Percentiles rank a stretch among this genome's conserved stretches.
These are phyloP conservation scores for Agelas oroides DNA, from an alignment of 37 sponge, comb jelly and placozoan genomes.

Conservation along the genomic window DNA sequence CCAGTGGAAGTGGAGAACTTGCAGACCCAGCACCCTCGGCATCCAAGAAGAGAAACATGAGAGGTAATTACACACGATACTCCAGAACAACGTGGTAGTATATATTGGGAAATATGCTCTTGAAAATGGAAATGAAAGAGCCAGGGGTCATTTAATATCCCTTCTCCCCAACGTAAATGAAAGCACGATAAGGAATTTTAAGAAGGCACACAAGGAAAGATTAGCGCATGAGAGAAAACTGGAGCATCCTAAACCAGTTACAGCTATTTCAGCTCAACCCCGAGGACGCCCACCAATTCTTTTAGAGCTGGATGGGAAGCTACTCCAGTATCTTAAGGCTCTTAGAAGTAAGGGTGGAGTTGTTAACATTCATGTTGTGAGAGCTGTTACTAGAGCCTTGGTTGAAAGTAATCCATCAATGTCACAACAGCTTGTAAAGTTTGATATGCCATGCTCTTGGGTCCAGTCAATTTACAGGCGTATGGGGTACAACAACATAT, in stretches of 20 bases:
- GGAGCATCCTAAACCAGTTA: slow-evolving; percentile 37
- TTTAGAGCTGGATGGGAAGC: slow-evolving; percentile 53
- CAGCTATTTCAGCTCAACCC: slow-evolving; percentile 6
- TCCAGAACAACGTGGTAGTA: too few species aligned
- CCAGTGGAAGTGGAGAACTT: too few species aligned
- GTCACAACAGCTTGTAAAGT: too few species aligned
- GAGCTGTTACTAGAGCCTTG: slow-evolving; percentile 47
- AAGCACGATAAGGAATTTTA: slow-evolving; percentile 68
- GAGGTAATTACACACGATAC: too few species aligned
- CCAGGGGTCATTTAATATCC: slow-evolving; percentile 37
- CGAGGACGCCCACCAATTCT: slow-evolving; percentile 57
- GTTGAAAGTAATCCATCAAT: slow-evolving; percentile 61
- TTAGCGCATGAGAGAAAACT: slow-evolving; percentile 29
- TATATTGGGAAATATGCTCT: slow-evolving; percentile 62
- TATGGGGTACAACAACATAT: too few species aligned
- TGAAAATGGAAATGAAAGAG: slow-evolving; percentile 72
- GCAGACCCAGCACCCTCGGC: too few species aligned
- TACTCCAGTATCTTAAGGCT: slow-evolving; percentile 43
- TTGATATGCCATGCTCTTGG: too few species aligned
- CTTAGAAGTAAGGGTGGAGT: slow-evolving; percentile 46
- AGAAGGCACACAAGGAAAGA: slow-evolving; percentile 32
- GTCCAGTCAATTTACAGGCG: too few species aligned
- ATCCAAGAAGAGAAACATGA: too few species aligned
- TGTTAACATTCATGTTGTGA: slow-evolving; percentile 62
- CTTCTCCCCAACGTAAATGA: slow-evolving; percentile 50